A percentile compares a stretch with the other conserved stretches of the same genome.
Evolutionary conservation across 2,888 invertebrate genomes (phyloP).

Genomic region (Dasypogon diadema): DNA sequence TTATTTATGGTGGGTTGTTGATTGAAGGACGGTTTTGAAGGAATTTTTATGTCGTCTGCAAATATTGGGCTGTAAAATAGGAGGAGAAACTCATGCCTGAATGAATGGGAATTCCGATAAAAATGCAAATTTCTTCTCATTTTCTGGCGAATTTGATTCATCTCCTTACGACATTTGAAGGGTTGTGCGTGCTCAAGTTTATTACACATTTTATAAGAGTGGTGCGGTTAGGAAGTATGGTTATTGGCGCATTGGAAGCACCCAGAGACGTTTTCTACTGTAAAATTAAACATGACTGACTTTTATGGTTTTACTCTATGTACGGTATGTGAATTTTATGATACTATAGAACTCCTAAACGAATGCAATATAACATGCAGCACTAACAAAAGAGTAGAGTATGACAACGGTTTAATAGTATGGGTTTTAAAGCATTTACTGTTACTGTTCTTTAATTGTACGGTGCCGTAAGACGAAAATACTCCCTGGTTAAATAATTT

Average conservation of each 20-base stretch:
- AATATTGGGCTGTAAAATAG: constrained; percentile 54
- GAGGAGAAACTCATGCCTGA: constrained; percentile 2
- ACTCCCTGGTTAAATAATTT: too few relatives aligned
- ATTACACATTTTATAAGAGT: constrained; percentile 19
- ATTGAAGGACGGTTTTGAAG: constrained; percentile 55
- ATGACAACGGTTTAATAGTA: too few relatives aligned
- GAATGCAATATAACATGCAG: too few relatives aligned
- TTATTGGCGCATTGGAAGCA: constrained; percentile 13
- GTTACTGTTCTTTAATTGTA: too few relatives aligned
- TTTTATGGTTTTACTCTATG: constrained; percentile 13
- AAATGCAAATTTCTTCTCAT: constrained; percentile 54
- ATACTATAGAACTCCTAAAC: too few relatives aligned
- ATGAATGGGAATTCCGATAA: constrained; percentile 54
- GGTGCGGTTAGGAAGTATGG: background rate
- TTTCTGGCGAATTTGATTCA: constrained; percentile 50
- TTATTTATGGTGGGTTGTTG: constrained; percentile 56
- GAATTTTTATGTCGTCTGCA: constrained; percentile 55
- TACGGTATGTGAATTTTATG: background rate
- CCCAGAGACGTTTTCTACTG: background rate
- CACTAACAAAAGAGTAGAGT: too few relatives aligned
- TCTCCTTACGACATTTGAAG: constrained; percentile 38
- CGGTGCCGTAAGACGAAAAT: too few relatives aligned
- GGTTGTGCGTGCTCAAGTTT: constrained; percentile 25
- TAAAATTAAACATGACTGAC: constrained; percentile 18
- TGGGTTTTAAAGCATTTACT: too few relatives aligned